Evolutionary conservation across 2,113 vertebrate species (phyloP), one percentile per base, ranked within the genome.

Genomic region (Seriola quinqueradiata): DNA sequence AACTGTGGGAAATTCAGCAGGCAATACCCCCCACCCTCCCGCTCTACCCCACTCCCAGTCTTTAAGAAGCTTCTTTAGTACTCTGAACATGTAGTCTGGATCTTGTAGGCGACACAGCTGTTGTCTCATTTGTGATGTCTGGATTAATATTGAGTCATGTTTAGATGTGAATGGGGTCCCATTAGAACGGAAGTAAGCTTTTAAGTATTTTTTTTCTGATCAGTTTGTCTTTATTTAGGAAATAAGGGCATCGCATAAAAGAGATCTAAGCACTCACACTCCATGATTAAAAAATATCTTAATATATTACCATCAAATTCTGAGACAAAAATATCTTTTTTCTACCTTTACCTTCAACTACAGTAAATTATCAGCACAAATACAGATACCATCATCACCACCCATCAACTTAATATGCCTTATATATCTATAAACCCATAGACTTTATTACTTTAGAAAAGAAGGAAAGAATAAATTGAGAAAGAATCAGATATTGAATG

Each of bases 1-100:
- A 79, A 81, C 75, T 84, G 87, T 88, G 92, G 89, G 89, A 92
- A 92, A 88, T 88, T 23, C 40, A 17, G 57, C 46, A 54, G 58
- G 17, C 72, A 21, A 23, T 66, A 25, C 23, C 64, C 17, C 42
- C 46, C 44, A 36, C 38, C 16, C 38, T 19, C n/a, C 61, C 4
- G 2, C 40, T 10, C 40, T 1, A 42, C 44, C 55, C 78, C 55
- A 4, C 21, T 34, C 28, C 48, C 38, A 63, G 42, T 77, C 72
- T 78, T 69, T 84, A 66, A 79, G 86, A 86, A 79, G 60, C 85
- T 50, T 79, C 79, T 82, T 86, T 89, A 87, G 77, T 75, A 77
- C 79, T 83, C 81, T 74, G 34, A 84, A 84, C 57, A 57, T 86
- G 88, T 83, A 75, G 80, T 79, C 81, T 77, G 83, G 70, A 75